A percentile compares a stretch with the other conserved stretches of the same genome.
Evolutionary conservation across 2,888 invertebrate genomes (phyloP).

Genomic region (Catocala sponsa): DNA sequence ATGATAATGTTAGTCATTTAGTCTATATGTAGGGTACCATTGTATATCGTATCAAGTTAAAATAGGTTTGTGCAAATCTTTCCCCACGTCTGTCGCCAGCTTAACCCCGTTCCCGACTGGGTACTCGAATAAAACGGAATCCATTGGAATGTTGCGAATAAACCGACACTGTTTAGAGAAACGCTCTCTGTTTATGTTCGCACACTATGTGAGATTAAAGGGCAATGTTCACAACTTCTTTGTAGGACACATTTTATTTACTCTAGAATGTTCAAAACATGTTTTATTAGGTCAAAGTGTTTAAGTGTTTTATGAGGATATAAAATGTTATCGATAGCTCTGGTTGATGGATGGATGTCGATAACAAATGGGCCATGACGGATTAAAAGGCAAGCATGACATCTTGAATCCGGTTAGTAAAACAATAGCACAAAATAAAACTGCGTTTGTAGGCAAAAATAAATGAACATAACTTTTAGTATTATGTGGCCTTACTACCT

Average conservation of each 20-base stretch:
- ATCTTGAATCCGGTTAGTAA: conserved; percentile 29
- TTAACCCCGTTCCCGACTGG: conserved; percentile 29
- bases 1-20: no score
- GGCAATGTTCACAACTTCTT: conserved; percentile 46
- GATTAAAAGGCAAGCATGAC: conserved; percentile 22
- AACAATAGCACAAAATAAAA: no score
- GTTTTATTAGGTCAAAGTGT: conserved; percentile 46
- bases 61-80: not conserved
- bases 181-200: conserved; percentile 74
- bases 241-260: conserved; percentile 50
- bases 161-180: conserved; percentile 70
- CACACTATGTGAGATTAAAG: conserved; percentile 59
- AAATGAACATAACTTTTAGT: no score
- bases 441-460: no score
- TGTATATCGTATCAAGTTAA: not conserved
- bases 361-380: conserved; percentile 41
- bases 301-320: conserved; percentile 42
- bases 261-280: conserved; percentile 30
- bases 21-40: no score
- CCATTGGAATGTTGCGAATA: conserved; percentile 58
- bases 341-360: conserved; percentile 32
- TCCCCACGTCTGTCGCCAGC: not conserved
- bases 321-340: conserved; percentile 31
- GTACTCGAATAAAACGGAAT: conserved; percentile 29
- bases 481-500: no score